Evolutionary conservation across 2,113 vertebrate species (phyloP).

Genomic region (Pantherophis guttatus): DNA sequence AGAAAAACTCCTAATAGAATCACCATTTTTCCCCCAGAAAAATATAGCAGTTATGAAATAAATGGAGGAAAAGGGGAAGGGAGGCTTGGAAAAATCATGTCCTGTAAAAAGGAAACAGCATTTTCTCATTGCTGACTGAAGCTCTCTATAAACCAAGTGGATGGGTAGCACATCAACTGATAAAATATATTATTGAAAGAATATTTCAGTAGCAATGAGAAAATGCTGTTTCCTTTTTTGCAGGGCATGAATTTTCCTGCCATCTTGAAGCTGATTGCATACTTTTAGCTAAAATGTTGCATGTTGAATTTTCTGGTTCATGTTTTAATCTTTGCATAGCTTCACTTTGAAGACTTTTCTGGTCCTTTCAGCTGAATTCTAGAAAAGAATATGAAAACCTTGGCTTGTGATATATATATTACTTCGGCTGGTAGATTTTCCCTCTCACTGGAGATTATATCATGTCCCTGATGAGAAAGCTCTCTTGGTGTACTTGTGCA

Average conservation of each 20-base stretch:
- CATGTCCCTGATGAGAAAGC: not conserved
- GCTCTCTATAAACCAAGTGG: not conserved
- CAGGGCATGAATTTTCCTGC: not conserved
- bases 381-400: not conserved
- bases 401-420: not conserved
- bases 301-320: not conserved
- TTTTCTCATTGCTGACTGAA: not conserved
- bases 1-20: not conserved
- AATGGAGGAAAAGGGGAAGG: not conserved
- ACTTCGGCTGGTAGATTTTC: not conserved
- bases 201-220: not conserved
- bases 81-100: not conserved
- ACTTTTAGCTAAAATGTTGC: not conserved
- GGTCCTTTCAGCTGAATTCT: not conserved
- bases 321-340: not conserved
- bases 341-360: not conserved
- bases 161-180: not conserved
- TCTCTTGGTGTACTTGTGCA: not conserved
- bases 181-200: not conserved
- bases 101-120: not conserved
- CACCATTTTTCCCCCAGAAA: not conserved
- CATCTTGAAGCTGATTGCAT: not conserved
- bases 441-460: not conserved
- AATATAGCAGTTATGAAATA: not conserved
- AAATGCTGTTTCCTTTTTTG: not conserved